Evolutionary conservation across 1,140 invertebrate species (phyloP).

Genomic region (Bombus superbus): DNA sequence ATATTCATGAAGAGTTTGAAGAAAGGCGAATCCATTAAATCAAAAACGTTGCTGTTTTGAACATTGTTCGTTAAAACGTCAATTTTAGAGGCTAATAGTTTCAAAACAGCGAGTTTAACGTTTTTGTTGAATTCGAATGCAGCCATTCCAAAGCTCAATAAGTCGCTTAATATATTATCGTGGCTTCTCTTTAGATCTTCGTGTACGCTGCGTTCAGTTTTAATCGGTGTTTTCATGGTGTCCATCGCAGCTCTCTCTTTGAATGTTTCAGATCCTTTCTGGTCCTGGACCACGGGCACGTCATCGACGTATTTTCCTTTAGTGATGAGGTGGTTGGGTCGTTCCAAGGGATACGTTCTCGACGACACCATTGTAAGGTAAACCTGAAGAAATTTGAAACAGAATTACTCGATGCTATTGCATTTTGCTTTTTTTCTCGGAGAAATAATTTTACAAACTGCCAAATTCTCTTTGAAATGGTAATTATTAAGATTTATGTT

Average conservation of each 20-base stretch:
- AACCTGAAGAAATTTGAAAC: constrained; percentile 11
- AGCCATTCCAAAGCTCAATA: not conserved
- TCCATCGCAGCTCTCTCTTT: constrained; percentile 6
- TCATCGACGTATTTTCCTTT: not conserved
- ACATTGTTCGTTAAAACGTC: not conserved
- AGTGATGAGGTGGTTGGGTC: not conserved
- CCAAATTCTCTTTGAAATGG: too few species aligned
- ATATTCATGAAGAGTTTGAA: not conserved
- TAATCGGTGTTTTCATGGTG: not conserved
- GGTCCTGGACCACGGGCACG: not conserved
- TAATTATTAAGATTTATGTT: too few species aligned
- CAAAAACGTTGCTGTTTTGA: not conserved
- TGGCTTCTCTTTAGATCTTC: not conserved
- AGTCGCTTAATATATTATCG: not conserved
- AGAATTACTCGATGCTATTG: not conserved
- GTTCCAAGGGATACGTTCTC: not conserved
- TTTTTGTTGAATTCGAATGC: not conserved
- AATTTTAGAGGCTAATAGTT: not conserved
- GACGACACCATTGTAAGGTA: not conserved
- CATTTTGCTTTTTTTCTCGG: not conserved
- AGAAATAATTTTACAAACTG: not conserved
- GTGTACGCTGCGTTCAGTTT: not conserved
- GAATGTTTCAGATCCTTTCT: not conserved
- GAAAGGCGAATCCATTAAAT: not conserved
- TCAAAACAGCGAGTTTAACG: not conserved